These are phyloP conservation scores for Apotomis betuletana DNA, from an alignment of 2,888 invertebrate species.

Conservation along the genomic window DNA sequence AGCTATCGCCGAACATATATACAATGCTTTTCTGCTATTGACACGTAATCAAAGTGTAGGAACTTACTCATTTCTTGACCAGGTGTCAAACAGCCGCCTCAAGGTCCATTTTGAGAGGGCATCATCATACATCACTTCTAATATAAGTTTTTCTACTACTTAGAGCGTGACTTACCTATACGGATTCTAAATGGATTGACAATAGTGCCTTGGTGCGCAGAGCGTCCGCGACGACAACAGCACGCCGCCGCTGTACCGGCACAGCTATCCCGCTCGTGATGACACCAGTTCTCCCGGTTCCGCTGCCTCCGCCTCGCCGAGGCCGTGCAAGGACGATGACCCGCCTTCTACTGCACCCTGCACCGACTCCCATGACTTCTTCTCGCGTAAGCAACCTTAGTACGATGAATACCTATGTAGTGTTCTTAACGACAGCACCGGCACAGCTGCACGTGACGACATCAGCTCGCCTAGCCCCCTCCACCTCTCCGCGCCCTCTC, in stretches of 20 bases:
- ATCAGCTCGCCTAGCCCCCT: not conserved
- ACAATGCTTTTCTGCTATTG: no score
- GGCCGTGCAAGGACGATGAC: constrained; percentile 79
- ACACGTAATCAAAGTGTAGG: no score
- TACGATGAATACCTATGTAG: no score
- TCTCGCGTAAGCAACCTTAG: constrained; percentile 64
- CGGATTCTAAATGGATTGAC: not conserved
- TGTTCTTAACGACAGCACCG: no score
- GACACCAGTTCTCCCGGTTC: constrained; percentile 81
- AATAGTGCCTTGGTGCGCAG: constrained; percentile 48
- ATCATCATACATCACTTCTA: no score
- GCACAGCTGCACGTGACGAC: not conserved
- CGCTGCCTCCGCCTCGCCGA: constrained; percentile 78
- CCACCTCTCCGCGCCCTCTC: no score
- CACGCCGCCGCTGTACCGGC: constrained; percentile 77
- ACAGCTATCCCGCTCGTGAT: constrained; percentile 69
- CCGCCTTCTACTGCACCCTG: constrained; percentile 63
- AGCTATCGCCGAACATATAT: no score
- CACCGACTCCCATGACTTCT: constrained; percentile 78
- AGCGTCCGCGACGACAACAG: constrained; percentile 75
- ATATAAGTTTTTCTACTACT: no score
- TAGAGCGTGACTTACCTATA: not conserved
- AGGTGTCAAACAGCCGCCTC: no score
- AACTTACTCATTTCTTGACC: no score
- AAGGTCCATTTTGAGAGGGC: no score